Conservation (phyloP, 1,140 invertebrate species). For the Danaus melanippus region DNA sequence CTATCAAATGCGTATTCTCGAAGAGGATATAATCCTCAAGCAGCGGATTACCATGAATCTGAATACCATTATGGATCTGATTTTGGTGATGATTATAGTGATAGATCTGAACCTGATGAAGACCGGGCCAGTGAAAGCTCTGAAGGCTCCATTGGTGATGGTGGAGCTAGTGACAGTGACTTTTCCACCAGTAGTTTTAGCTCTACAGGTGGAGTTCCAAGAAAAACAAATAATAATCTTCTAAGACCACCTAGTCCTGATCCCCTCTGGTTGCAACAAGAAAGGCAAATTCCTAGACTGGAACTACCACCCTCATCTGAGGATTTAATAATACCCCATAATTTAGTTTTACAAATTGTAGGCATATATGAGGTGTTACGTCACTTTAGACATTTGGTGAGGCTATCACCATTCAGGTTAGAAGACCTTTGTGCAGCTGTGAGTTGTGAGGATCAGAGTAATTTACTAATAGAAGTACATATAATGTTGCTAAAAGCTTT, state of each 20-base stretch:
- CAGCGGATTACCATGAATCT: slow-evolving; percentile 84
- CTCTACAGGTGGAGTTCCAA: slow-evolving; percentile 75
- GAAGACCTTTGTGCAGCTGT: slow-evolving; percentile 96
- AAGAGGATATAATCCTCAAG: slow-evolving; percentile 81
- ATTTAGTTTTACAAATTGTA: slow-evolving; percentile 84
- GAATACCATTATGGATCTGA: slow-evolving; percentile 93
- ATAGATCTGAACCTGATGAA: slow-evolving; percentile 82
- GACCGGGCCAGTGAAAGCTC: slow-evolving; percentile 77
- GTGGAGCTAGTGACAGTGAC: slow-evolving; percentile 84
- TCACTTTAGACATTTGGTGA: slow-evolving; percentile 90
- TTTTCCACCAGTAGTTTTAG: slow-evolving; percentile 86
- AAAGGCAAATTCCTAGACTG: slow-evolving; percentile 82
- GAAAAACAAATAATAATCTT: slow-evolving; percentile 65
- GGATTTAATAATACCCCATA: slow-evolving; percentile 87
- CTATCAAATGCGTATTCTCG: slow-evolving; percentile 73
- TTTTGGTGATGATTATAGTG: slow-evolving; percentile 88
- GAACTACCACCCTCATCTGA: slow-evolving; percentile 90
- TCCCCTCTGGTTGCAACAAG: slow-evolving; percentile 88
- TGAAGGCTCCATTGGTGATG: slow-evolving; percentile 77
- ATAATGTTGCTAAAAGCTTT: slow-evolving; percentile 92
- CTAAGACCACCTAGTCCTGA: slow-evolving; percentile 86
- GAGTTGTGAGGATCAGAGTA: slow-evolving; percentile 92
- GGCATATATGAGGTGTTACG: slow-evolving; percentile 95
- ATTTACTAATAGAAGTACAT: slow-evolving; percentile 92
- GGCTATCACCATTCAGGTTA: slow-evolving; percentile 94